A percentile compares a stretch with the other conserved stretches of the same genome.
These are phyloP conservation scores for Cryptosula pallasiana DNA, from an alignment of 2,888 invertebrate genomes.

Conservation along the genomic window DNA sequence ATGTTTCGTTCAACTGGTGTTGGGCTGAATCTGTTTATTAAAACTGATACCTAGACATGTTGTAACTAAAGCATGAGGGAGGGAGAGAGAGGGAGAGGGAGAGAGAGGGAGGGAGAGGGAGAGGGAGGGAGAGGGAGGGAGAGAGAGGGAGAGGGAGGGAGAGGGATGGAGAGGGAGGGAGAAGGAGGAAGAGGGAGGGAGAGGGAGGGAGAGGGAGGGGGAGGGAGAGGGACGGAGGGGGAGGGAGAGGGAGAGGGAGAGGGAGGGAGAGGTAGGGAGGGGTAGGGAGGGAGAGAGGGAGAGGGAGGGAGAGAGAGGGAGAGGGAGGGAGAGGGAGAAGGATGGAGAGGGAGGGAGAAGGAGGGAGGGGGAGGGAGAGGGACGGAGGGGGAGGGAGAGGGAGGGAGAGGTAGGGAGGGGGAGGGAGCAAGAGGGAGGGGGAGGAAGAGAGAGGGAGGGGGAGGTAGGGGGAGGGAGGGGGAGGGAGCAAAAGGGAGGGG, in stretches of 20 bases:
- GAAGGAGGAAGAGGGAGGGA: slow-evolving; percentile 17
- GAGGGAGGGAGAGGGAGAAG: not conserved
- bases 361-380: not conserved
- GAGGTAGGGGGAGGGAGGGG: no score
- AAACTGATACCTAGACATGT: no score
- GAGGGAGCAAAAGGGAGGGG: no score
- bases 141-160: slow-evolving; percentile 21
- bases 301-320: slow-evolving; percentile 22
- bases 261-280: not conserved
- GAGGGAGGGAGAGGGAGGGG: slow-evolving; percentile 20
- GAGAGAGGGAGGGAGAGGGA: slow-evolving; percentile 21
- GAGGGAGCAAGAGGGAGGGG: no score
- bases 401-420: no score
- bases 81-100: slow-evolving; percentile 16
- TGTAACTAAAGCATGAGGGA: no score
- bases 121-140: slow-evolving; percentile 22
- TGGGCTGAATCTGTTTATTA: no score
- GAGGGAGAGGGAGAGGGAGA: slow-evolving; percentile 13
- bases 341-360: not conserved
- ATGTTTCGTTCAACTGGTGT: no score
- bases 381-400: not conserved
- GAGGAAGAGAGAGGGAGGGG: no score
- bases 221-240: slow-evolving; percentile 14
- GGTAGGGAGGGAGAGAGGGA: slow-evolving; percentile 16
- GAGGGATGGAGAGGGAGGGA: slow-evolving; percentile 18